Base-by-base conservation (phyloP, 2,888 invertebrate genomes). In the Schizaphis graminum region DNA sequence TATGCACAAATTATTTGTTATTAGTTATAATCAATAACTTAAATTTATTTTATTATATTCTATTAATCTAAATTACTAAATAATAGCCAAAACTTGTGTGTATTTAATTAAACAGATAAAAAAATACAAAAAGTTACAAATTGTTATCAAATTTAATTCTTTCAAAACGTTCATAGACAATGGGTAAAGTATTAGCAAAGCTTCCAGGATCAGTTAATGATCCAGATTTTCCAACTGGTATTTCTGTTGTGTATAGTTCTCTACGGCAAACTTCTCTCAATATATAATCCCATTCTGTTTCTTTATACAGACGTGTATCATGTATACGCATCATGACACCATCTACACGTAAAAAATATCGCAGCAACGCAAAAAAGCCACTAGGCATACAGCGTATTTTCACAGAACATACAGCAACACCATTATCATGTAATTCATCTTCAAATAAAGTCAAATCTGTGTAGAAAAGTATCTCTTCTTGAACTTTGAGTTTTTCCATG, bases 381-480 rank as follows among this genome's bases (percentile, higher is more conserved):
- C 97, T 97, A 0, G 98, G 98, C 99, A 99, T 99, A 3, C 99
- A 99, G 95, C 99, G 97, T 96, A 99, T 98, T 97, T 99, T 99
- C 0, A 99, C 98, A 95, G 97, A 98, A 95, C 98, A 97, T 92
- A 98, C 97, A 3, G 99, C 98, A 94, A 98, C 97, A 35, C 99
- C 99, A 96, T 99, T 98, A 96, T 99, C 99, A 96, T 99, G 99
- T 89, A 99, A 96, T 96, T 99, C 99, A 96, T 99, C 99, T 96
- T 99, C 99, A 96, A 98, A 99, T 77, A 99, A 96, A 94, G 98
- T 98, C 61, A 99, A 96, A 96, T 99, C 99, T 95, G 98, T 98
- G 96, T 98, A 99, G 96, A 99, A 99, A 8, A 98, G 96, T 94
- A 99, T 99, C 95, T 98, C 97, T 95, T 99, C 99, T 95, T 97